Base-by-base conservation (phyloP, 2,113 vertebrate species). In the Colius striatus region DNA sequence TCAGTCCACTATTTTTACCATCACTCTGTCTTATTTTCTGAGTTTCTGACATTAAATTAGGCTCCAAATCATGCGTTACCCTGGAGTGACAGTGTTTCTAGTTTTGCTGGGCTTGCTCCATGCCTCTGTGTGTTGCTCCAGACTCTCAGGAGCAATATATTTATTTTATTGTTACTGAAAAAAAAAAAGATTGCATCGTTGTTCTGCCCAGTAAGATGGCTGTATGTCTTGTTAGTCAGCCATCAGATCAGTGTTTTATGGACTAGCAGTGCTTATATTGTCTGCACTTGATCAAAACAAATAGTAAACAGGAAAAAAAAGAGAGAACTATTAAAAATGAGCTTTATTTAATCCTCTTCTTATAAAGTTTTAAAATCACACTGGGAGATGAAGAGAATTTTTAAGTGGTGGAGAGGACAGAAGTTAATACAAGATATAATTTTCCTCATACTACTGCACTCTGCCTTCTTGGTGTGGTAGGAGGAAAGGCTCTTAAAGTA, bases 131-230 rank as follows among this genome's bases (percentile, higher is more conserved):
- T 10, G 0, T 38, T 70, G 23, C 54, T 80, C 13, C 63, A 76
- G 67, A 66, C 67, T 76, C 88, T 68, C 58, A 76, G 67, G 71
- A 82, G 58, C 55, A 87, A 93, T 90, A 57, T 58, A 73, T 94
- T 78, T 71, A 43, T 87, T 92, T 95, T 91, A 91, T 34, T 85
- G 74, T 61, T 90, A 90, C 83, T 83, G 94, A 93, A 92, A 45
- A 95, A 93, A 92, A 79, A 75, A 87, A 73, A 50, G 66, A 78
- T 75, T 95, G 50, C 71, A 79, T 79, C 66, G 75, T 57, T 62
- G 48, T 70, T 90, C 67, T 76, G 74, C 71, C 71, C 88, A 85
- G 67, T 65, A 73, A 83, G 36, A 62, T 50, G 80, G 16, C 43
- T 89, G 62, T 67, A 14, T 81, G 66, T 65, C 74, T 76, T 82